A percentile compares a stretch with the other conserved stretches of the same genome.
phyloP scores from a whole-genome alignment of 2,888 invertebrate species.

The Ellobium chinense region DNA sequence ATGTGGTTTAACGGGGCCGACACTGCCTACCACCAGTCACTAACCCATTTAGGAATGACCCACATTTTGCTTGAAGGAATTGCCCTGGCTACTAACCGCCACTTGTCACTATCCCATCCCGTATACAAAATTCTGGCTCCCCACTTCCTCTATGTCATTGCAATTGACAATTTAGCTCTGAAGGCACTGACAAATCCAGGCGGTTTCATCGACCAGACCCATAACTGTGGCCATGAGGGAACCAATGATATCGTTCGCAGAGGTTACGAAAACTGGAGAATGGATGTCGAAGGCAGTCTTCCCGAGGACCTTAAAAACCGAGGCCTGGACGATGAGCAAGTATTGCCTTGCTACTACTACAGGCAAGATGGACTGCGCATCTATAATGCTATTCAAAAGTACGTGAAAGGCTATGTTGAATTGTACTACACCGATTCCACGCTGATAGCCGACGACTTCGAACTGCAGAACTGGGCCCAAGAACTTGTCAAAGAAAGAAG shows the following conservation, averaged over 20 bases:
- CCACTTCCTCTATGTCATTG: conserved; percentile 79
- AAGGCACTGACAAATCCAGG: no score
- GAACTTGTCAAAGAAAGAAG: conserved; percentile 71
- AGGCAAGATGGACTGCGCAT: no score
- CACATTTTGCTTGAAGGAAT: conserved; percentile 80
- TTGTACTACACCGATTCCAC: no score
- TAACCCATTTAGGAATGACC: conserved; percentile 78
- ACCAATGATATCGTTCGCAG: no score
- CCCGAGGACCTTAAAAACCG: conserved; percentile 46
- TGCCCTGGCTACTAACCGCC: conserved; percentile 76
- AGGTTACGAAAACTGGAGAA: conserved; percentile 37
- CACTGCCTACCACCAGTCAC: conserved; percentile 77
- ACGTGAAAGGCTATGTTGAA: no score
- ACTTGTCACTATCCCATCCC: conserved; percentile 79
- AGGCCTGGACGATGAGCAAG: no score
- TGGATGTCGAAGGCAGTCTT: conserved; percentile 39
- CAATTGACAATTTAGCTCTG: conserved; percentile 9
- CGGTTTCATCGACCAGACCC: no score
- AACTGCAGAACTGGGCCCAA: conserved; percentile 74
- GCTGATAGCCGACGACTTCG: conserved; percentile 69
- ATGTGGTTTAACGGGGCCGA: conserved; percentile 80
- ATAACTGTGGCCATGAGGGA: no score
- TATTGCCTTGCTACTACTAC: no score
- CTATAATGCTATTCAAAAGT: no score
- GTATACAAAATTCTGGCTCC: conserved; percentile 79